phyloP scores from a whole-genome alignment of 1,140 invertebrate species.

The Megalopta genalis region DNA sequence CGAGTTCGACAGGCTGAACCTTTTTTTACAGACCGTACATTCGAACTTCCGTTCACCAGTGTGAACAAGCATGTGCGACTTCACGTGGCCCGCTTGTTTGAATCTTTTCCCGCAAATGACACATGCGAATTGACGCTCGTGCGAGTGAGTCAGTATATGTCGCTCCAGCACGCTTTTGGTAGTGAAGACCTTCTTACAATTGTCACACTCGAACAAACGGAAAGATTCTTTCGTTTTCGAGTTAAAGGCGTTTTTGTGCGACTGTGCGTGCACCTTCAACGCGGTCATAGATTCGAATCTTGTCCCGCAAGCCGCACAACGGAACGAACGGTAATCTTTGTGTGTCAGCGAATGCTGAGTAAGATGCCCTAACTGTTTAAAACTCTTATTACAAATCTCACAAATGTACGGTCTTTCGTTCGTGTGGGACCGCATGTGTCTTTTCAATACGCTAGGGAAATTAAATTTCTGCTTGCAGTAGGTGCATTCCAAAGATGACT shows the following conservation, averaged over 20 bases:
- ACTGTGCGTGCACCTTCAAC: slow-evolving; percentile 60
- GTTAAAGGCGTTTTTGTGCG: slow-evolving; percentile 46
- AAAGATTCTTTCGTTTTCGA: slow-evolving; percentile 43
- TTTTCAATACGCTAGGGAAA: slow-evolving; percentile 81
- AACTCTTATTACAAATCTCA: slow-evolving; percentile 80
- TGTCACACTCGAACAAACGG: slow-evolving; percentile 71
- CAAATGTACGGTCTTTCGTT: slow-evolving; percentile 84
- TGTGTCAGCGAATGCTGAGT: slow-evolving; percentile 81
- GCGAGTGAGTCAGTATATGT: slow-evolving; percentile 83
- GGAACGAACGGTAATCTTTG: slow-evolving; percentile 76
- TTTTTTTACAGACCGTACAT: slow-evolving; percentile 81
- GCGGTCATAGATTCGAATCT: slow-evolving; percentile 65
- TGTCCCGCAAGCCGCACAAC: slow-evolving; percentile 60
- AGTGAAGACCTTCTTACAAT: slow-evolving; percentile 82
- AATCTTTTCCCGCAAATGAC: slow-evolving; percentile 85
- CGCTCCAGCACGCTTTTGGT: slow-evolving; percentile 83
- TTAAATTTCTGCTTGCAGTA: slow-evolving; percentile 70
- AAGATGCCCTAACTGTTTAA: slow-evolving; percentile 80
- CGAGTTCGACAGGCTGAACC: slow-evolving; percentile 86
- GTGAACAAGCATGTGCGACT: slow-evolving; percentile 86
- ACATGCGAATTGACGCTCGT: slow-evolving; percentile 83
- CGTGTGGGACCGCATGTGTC: slow-evolving; percentile 88
- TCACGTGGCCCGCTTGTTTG: slow-evolving; percentile 85
- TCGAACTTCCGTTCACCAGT: slow-evolving; percentile 83
- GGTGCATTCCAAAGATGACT: slow-evolving; percentile 52